phyloP scores from a whole-genome alignment of 2,888 invertebrate species.

The Caenorhabditis macrosperma region DNA sequence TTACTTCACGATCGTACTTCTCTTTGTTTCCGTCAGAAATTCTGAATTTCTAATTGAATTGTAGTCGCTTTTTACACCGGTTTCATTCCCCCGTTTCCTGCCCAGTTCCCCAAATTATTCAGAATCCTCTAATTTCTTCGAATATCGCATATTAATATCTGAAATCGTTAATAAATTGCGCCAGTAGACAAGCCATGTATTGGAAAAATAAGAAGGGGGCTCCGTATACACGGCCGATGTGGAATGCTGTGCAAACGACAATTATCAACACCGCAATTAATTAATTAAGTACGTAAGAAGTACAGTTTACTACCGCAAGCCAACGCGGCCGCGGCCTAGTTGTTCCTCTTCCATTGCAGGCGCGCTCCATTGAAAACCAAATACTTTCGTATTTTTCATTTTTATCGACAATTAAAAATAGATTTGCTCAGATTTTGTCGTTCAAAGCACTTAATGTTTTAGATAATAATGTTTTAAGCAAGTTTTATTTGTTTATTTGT shows the following conservation, averaged over 20 bases:
- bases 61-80: conserved; percentile 15
- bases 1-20: background rate
- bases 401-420: too few species aligned
- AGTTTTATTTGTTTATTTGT: background rate
- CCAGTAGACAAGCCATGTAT: background rate
- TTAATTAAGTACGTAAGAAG: too few species aligned
- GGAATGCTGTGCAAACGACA: background rate
- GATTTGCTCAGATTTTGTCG: conserved; percentile 13
- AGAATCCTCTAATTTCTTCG: background rate
- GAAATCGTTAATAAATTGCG: background rate
- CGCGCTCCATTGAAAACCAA: conserved; percentile 15
- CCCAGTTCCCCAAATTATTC: background rate
- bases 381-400: conserved; percentile 12
- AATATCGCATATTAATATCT: background rate
- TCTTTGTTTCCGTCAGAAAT: background rate
- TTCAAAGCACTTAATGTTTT: background rate
- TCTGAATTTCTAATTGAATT: background rate
- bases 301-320: too few species aligned
- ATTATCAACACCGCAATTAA: too few species aligned
- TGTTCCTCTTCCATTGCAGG: conserved; percentile 4
- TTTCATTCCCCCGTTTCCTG: conserved; percentile 13
- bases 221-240: too few species aligned
- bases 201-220: background rate
- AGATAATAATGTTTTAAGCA: background rate
- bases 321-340: conserved; percentile 16